These are phyloP conservation scores for Proisotoma minuta DNA, from an alignment of 2,888 invertebrate genomes.

Conservation along the genomic window DNA sequence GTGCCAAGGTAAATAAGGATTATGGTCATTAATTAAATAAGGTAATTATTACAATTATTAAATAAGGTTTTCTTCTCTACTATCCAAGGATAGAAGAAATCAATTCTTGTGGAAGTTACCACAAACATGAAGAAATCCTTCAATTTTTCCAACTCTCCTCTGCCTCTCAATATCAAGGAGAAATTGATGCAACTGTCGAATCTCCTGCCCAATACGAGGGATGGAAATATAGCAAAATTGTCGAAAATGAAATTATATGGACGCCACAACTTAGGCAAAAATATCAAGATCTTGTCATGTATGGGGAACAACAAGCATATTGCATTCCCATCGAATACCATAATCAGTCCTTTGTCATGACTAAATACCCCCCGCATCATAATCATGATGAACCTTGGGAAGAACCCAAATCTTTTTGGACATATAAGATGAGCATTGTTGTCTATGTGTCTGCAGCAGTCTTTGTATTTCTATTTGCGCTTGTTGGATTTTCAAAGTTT, in stretches of 20 bases:
- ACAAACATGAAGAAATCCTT: not conserved
- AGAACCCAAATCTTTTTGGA: no score
- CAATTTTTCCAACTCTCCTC: not conserved
- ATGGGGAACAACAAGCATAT: conserved; percentile 1
- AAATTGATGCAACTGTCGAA: not conserved
- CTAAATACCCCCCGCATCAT: not conserved
- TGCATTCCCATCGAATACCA: not conserved
- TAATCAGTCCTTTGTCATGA: not conserved
- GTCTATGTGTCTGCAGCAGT: no score
- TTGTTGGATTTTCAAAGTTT: no score
- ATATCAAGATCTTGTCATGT: not conserved
- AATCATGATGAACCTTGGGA: no score
- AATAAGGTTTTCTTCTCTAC: not conserved
- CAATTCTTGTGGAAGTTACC: conserved; percentile 5
- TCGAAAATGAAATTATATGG: not conserved
- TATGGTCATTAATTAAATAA: no score
- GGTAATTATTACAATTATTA: no score
- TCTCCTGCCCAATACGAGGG: not conserved
- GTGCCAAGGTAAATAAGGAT: no score
- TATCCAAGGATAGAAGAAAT: not conserved
- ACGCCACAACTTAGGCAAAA: not conserved
- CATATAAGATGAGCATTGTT: no score
- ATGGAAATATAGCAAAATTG: not conserved
- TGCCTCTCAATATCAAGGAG: not conserved
- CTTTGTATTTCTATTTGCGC: no score